Conservation (phyloP, 2,888 invertebrate genomes). For the Tetheella fluctuosa region DNA sequence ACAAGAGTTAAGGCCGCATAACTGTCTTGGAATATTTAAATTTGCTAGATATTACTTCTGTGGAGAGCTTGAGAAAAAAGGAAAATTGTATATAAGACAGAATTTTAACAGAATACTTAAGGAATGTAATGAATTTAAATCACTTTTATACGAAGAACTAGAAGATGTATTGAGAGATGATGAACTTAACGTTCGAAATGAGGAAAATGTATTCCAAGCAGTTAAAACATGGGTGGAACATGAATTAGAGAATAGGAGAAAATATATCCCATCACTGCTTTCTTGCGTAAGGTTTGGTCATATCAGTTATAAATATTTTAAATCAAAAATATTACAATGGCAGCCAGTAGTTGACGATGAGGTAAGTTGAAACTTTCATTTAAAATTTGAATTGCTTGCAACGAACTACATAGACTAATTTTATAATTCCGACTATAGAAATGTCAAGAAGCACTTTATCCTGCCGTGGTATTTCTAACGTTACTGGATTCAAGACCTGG, state of each 20-base stretch:
- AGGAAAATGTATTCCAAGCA: constrained; percentile 90
- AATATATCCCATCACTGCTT: constrained; percentile 84
- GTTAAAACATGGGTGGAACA: constrained; percentile 88
- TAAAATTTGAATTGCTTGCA: constrained; percentile 11
- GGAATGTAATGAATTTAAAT: constrained; percentile 86
- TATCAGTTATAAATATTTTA: constrained; percentile 84
- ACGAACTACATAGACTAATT: constrained; percentile 13
- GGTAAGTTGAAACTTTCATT: constrained; percentile 49
- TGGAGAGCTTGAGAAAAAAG: constrained; percentile 85
- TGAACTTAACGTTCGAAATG: constrained; percentile 88
- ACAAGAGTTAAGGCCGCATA: constrained; percentile 85
- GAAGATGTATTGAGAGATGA: constrained; percentile 87
- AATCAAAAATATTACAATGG: constrained; percentile 83
- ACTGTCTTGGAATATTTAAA: constrained; percentile 88
- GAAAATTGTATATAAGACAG: constrained; percentile 83
- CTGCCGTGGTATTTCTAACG: constrained; percentile 81
- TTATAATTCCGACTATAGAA: constrained; percentile 59
- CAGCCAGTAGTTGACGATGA: constrained; percentile 78
- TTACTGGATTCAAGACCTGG: constrained; percentile 77
- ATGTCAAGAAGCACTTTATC: constrained; percentile 81
- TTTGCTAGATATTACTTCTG: constrained; percentile 89
- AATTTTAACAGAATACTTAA: constrained; percentile 85
- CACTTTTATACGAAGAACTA: constrained; percentile 85
- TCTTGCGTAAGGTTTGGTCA: constrained; percentile 87
- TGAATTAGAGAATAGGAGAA: constrained; percentile 80